These are phyloP conservation scores for Rhagoletis pomonella DNA, from an alignment of 1,140 invertebrate genomes.

Conservation along the genomic window DNA sequence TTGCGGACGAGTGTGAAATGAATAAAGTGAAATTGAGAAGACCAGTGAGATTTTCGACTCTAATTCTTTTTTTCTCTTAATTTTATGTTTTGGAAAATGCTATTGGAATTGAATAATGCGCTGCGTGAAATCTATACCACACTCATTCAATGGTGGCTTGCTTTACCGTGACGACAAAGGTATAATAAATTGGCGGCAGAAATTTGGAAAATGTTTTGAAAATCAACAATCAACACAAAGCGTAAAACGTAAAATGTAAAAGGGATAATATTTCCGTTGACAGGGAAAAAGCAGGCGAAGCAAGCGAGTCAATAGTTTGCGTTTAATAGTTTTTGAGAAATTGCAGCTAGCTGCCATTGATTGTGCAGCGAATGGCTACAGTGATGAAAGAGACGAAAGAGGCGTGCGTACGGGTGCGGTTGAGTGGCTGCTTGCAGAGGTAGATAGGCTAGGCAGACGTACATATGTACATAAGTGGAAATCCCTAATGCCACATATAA, in stretches of 20 bases:
- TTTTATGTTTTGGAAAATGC: background rate
- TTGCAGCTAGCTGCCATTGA: background rate
- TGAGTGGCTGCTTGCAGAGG: background rate
- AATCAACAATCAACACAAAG: slow-evolving; percentile 51
- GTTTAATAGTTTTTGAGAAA: slow-evolving; percentile 35
- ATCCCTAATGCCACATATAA: background rate
- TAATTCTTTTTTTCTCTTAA: background rate
- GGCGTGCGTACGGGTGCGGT: background rate
- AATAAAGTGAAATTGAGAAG: slow-evolving; percentile 13
- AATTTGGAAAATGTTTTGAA: slow-evolving; percentile 50
- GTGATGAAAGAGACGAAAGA: background rate
- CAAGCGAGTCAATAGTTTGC: background rate
- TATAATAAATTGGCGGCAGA: slow-evolving; percentile 37
- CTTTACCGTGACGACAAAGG: background rate
- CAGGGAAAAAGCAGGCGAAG: background rate
- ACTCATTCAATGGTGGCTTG: background rate
- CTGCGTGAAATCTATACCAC: slow-evolving; percentile 20
- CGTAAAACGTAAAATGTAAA: slow-evolving; percentile 29
- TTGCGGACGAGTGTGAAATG: slow-evolving; percentile 6
- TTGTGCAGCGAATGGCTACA: background rate
- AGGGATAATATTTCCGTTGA: slow-evolving; percentile 39
- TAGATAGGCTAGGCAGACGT: background rate
- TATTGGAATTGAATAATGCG: background rate
- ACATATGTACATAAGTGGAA: background rate
- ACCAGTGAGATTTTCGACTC: background rate